Evolutionary conservation across 2,888 invertebrate genomes (phyloP).

Genomic region (Merodon equestris): DNA sequence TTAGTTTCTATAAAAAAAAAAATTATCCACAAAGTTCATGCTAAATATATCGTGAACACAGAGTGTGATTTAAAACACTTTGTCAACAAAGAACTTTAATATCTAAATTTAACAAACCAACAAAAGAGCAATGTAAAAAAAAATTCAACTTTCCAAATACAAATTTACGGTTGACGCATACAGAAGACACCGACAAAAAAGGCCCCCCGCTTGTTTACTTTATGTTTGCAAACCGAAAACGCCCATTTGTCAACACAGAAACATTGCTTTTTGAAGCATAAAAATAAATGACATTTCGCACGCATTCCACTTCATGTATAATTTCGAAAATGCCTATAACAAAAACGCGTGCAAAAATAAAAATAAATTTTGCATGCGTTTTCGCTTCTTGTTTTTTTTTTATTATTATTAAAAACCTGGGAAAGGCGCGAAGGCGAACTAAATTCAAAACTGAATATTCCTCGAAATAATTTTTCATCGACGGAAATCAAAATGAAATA

Average conservation of each 20-base stretch:
- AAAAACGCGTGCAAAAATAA: constrained; percentile 1
- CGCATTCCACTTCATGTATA: constrained; percentile 62
- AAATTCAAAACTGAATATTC: constrained; percentile 29
- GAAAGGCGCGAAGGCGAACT: constrained; percentile 20
- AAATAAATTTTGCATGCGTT: background rate
- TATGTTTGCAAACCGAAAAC: background rate
- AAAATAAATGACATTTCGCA: constrained; percentile 64
- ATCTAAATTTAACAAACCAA: no score
- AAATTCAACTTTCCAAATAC: no score
- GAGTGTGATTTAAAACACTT: no score
- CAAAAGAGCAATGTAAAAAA: no score
- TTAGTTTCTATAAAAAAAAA: no score
- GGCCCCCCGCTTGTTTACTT: no score
- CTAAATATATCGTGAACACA: no score
- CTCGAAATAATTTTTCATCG: constrained; percentile 42
- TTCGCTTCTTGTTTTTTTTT: background rate
- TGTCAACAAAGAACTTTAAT: no score
- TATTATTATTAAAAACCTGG: constrained; percentile 5
- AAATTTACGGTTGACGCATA: no score
- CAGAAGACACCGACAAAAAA: no score
- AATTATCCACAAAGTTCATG: no score
- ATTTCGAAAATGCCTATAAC: constrained; percentile 35
- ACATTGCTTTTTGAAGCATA: constrained; percentile 54
- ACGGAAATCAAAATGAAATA: constrained; percentile 10
- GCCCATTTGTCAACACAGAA: constrained; percentile 43